Base-by-base conservation (phyloP, 2,113 vertebrate species). In the Noctilio leporinus region DNA sequence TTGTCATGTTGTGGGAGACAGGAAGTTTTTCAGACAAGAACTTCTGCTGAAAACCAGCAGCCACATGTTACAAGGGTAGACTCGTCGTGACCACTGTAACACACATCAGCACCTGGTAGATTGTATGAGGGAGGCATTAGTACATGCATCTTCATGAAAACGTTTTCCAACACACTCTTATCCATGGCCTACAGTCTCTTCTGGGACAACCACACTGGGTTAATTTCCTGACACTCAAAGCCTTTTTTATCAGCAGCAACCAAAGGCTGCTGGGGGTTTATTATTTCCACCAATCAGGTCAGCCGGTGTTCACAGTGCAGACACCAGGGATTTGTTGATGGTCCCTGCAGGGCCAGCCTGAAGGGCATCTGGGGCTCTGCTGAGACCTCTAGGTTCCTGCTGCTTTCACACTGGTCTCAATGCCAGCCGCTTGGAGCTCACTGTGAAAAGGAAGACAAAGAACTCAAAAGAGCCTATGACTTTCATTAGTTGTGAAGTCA, bases 221-320 rank as follows among this genome's bases (percentile, higher is more conserved):
- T 57, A 57, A 65, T 64, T 83, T 86, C 4, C 45, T 83, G 62
- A 77, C 47, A 35, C 19, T 65, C 59, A 64, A 64, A 55, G 51
- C 14, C 6, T 9, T 77, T 86, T 92, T 81, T 89, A 86, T 82
- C 75, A 95, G 59, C 80, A 90, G 30, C 51, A 49, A 65, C 28
- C 53, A 77, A 89, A 38, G 15, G 1, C 8, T 43, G 26, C 47
- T 51, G 20, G 51, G 28, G 14, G 67, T 33, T 86, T 64, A 7
- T 24, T 64, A 38, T 75, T 75, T 47, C 35, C 28, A 59, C 9
- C 10, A 7, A 0, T 64, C n/a, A 28, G 49, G 30, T 70, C 51
- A n/a, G 73, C 22, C 38, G 9, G 49, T 12, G 35, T 69, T 85
- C 15, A 10, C 14, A 24, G 7, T 30, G 28, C 22, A 11, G 53